Conservation (phyloP, 2,888 invertebrate genomes). For the Crocallis elinguaria region DNA sequence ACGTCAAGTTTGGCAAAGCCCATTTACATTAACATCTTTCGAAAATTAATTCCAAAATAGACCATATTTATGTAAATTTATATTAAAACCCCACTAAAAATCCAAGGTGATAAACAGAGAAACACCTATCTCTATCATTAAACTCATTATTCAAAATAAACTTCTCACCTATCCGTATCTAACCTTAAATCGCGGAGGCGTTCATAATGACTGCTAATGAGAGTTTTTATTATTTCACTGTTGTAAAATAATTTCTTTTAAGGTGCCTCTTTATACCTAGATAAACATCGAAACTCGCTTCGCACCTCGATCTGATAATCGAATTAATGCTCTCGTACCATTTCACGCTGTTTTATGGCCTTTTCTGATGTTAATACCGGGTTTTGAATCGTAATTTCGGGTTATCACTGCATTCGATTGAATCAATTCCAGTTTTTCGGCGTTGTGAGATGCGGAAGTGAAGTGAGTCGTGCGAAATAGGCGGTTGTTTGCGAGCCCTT, state of each 20-base stretch:
- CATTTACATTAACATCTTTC: no score
- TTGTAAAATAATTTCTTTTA: conserved; percentile 83
- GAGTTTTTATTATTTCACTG: conserved; percentile 83
- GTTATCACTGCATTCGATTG: conserved; percentile 78
- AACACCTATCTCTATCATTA: conserved; percentile 64
- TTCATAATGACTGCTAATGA: conserved; percentile 83
- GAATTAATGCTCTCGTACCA: conserved; percentile 82
- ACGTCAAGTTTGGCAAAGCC: no score
- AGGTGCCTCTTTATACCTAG: conserved; percentile 82
- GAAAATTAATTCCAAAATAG: background rate
- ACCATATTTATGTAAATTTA: background rate
- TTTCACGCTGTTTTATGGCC: conserved; percentile 83
- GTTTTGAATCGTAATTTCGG: conserved; percentile 77
- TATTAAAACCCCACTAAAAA: background rate
- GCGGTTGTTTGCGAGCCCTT: conserved; percentile 13
- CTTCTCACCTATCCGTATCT: conserved; percentile 72
- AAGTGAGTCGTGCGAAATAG: conserved; percentile 43
- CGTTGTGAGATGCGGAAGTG: conserved; percentile 46
- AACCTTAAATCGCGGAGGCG: conserved; percentile 78
- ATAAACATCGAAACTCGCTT: conserved; percentile 85
- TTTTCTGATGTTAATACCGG: conserved; percentile 76
- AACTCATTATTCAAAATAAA: conserved; percentile 57
- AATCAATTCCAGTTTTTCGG: conserved; percentile 71
- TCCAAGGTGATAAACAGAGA: conserved; percentile 58
- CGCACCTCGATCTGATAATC: conserved; percentile 84